Base-by-base conservation (phyloP, 2,797 vertebrate genomes). In the Periophthalmus magnuspinnatus region DNA sequence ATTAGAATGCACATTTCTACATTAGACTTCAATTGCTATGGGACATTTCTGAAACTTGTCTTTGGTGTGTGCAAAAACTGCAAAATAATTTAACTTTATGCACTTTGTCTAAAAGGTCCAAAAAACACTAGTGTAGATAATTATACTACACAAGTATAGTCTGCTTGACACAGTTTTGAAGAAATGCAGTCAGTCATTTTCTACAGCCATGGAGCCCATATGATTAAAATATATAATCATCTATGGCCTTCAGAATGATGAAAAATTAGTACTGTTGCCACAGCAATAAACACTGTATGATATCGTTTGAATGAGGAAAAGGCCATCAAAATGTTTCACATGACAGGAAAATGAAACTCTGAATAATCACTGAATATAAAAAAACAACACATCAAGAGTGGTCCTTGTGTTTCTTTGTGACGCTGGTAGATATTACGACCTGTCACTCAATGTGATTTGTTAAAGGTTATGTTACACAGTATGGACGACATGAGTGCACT, bases 401-500 rank as follows among this genome's bases (percentile, higher is more conserved):
- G 24, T 32, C 13, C 55, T 57, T 28, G 24, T 13, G 55, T 32
- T 33, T 33, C 24, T 50, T 28, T 48, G 17, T 21, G n/a, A 41
- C n/a, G 36, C 21, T 2, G 41, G 47, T n/a, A 50, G 63, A 50
- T 32, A 65, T 65, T n/a, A n/a, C 0, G 4, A 32, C 1, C 24
- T 32, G 45, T 33, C 63, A 65, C 45, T 48, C 16, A 48, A 50
- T 50, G 63, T 65, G 45, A 65, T 50, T 34, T 55, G 24, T 64
- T 62, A 65, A 47, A 48, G 13, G 61, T 11, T 45, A 45, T 41
- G 52, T 59, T 57, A 45, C 55, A 68, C 22, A 5, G 28, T 52
- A 65, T 65, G 24, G 45, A 32, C 19, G 24, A 50, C 63, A 50
- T 13, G 47, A 64, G 62, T 17, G 70, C 64, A 68, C 36, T 67